These are phyloP conservation scores for Naja naja DNA, from an alignment of 2,113 vertebrate genomes.

Conservation along the genomic window DNA sequence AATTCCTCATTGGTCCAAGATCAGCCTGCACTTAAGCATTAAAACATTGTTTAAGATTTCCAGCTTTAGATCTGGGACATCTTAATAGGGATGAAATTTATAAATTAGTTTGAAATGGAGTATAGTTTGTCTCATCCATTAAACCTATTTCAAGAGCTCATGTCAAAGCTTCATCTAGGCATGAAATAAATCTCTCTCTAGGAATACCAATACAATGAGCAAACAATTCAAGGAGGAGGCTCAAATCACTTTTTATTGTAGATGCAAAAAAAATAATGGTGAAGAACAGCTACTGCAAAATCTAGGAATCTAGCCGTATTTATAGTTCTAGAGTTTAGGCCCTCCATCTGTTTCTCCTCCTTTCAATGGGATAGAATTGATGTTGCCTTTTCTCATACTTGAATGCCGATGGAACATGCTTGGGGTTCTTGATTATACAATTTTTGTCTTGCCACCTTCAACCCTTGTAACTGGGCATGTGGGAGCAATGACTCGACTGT, in stretches of 20 bases:
- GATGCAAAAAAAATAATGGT: background rate
- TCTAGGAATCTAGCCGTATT: background rate
- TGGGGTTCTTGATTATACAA: background rate
- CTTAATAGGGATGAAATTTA: background rate
- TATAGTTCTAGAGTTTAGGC: background rate
- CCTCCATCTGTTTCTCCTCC: background rate
- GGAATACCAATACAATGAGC: background rate
- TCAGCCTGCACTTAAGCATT: background rate
- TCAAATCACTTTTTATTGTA: background rate
- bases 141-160: background rate
- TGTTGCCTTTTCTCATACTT: background rate
- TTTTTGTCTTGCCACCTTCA: background rate
- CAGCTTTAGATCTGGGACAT: background rate
- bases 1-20: too few species aligned
- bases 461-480: background rate
- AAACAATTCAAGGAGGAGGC: background rate
- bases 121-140: background rate
- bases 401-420: background rate
- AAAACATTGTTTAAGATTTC: background rate
- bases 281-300: background rate
- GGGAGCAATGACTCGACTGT: background rate
- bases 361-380: background rate
- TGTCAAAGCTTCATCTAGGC: background rate
- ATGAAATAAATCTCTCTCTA: background rate
- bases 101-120: background rate